Conservation (phyloP, 2,797 vertebrate genomes). For the Decapterus maruadsi region DNA sequence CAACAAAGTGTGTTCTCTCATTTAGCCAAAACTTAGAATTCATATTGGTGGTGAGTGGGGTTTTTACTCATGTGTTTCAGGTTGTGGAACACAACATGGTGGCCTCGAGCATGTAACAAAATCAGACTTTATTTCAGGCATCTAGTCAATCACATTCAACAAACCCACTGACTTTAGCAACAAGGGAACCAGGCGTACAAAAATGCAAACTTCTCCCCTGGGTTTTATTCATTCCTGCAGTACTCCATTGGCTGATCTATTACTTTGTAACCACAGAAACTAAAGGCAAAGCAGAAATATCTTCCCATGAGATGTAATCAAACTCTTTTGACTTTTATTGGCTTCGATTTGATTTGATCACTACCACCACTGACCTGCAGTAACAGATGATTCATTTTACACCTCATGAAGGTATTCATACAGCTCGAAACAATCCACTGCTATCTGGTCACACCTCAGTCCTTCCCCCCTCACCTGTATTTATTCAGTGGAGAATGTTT, state of each 20-base stretch:
- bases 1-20: no score
- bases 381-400: constrained; percentile 17
- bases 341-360: neutral
- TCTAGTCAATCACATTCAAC: no score
- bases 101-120: neutral
- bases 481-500: constrained; percentile 24
- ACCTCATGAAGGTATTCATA: constrained; percentile 8
- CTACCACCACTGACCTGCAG: constrained; percentile 3
- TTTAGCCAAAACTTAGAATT: no score
- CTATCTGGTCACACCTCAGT: neutral
- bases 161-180: no score
- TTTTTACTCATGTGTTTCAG: no score
- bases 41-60: no score
- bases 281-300: neutral
- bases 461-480: neutral
- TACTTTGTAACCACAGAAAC: neutral
- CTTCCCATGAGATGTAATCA: neutral
- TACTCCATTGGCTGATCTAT: constrained; percentile 12
- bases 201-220: no score
- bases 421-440: neutral
- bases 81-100: no score
- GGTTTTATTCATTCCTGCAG: neutral
- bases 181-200: no score
- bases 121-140: no score
- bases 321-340: neutral